Conservation (phyloP, 2,113 vertebrate species). For the Myxocyprinus asiaticus region DNA sequence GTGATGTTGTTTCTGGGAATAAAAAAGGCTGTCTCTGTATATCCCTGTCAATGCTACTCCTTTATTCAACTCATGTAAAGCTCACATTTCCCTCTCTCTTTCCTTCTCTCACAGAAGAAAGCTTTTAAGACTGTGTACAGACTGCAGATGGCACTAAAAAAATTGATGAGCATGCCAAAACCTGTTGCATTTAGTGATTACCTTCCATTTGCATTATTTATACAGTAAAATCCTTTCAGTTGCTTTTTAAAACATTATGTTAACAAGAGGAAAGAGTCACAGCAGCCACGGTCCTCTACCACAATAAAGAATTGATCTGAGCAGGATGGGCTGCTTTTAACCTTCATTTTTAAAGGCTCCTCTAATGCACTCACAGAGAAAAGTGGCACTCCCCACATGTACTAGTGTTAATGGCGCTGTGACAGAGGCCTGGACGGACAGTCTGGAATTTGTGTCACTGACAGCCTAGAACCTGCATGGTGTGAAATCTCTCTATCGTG, state of each 20-base stretch:
- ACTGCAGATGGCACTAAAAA: conserved; percentile 49
- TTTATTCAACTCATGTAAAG: conserved; percentile 22
- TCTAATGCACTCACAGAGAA: conserved; percentile 61
- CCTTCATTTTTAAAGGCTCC: conserved; percentile 60
- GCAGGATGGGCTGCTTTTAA: conserved; percentile 47
- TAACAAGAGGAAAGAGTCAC: conserved; percentile 62
- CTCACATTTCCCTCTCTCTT: conserved; percentile 43
- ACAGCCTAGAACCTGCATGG: conserved; percentile 45
- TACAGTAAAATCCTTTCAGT: conserved; percentile 68
- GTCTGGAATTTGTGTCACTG: conserved; percentile 44
- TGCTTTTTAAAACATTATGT: conserved; percentile 68
- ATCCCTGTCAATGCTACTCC: conserved; percentile 59
- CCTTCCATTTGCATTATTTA: conserved; percentile 73
- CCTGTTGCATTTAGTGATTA: conserved; percentile 55
- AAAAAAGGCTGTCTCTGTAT: conserved; percentile 60
- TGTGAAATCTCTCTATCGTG: conserved; percentile 21
- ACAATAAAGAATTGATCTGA: conserved; percentile 60
- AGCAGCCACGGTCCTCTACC: conserved; percentile 10
- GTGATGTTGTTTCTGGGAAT: conserved; percentile 56
- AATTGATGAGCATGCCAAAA: conserved; percentile 55
- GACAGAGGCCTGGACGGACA: conserved; percentile 44
- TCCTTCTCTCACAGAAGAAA: conserved; percentile 59
- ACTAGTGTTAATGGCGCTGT: conserved; percentile 46
- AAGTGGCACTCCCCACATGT: conserved; percentile 44
- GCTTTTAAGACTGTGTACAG: conserved; percentile 66